A percentile compares a stretch with the other conserved stretches of the same genome.
These are phyloP conservation scores for Zaprionus camerounensis DNA, from an alignment of 1,140 invertebrate species.

Conservation along the genomic window DNA sequence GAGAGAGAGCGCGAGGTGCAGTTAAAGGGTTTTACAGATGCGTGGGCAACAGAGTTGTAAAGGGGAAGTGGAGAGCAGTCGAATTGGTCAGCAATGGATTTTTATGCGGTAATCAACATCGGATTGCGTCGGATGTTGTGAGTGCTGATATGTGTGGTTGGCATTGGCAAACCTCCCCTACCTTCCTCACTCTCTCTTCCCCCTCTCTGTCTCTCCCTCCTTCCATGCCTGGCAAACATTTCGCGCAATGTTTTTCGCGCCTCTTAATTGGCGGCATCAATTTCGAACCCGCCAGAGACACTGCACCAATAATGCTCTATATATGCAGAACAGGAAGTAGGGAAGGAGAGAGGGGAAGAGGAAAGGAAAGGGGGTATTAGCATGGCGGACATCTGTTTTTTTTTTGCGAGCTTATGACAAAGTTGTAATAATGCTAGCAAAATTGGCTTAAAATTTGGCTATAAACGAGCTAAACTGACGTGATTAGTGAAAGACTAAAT, in stretches of 20 bases:
- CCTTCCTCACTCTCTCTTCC: background rate
- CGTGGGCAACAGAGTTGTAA: background rate
- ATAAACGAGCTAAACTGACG: slow-evolving; percentile 34
- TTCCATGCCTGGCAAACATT: slow-evolving; percentile 28
- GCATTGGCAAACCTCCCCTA: slow-evolving; percentile 6
- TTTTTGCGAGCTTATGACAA: slow-evolving; percentile 38
- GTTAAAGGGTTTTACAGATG: background rate
- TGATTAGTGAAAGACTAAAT: slow-evolving; percentile 32
- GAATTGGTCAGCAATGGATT: slow-evolving; percentile 50
- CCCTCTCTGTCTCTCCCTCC: too few species aligned
- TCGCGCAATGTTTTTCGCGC: slow-evolving; percentile 48
- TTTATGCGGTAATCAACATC: slow-evolving; percentile 80
- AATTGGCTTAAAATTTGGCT: slow-evolving; percentile 41
- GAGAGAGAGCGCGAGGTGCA: slow-evolving; percentile 32
- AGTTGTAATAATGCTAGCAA: slow-evolving; percentile 33
- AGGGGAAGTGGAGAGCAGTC: background rate
- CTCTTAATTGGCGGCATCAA: slow-evolving; percentile 58
- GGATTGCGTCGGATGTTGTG: slow-evolving; percentile 72
- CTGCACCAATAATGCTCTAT: background rate
- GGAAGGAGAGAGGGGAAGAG: background rate
- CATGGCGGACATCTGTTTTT: slow-evolving; percentile 23
- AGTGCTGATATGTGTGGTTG: slow-evolving; percentile 74
- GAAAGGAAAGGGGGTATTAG: slow-evolving; percentile 8
- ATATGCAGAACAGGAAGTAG: background rate
- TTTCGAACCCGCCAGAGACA: slow-evolving; percentile 8